Evolutionary conservation across 2,888 invertebrate genomes (phyloP).

Genomic region (Parnassius orleans): DNA sequence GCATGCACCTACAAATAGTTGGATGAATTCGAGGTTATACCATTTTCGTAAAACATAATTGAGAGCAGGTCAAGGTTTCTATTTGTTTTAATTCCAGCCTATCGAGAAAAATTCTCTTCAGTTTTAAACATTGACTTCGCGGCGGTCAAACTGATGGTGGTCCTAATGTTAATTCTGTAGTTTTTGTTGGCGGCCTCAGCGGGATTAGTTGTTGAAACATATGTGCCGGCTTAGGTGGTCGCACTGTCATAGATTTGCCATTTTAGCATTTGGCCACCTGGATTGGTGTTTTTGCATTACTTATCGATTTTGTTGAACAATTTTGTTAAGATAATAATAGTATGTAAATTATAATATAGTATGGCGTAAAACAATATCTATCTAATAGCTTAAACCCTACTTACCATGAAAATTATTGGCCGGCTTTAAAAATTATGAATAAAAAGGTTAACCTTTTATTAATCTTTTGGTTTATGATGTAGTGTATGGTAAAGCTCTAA

Average conservation of each 20-base stretch:
- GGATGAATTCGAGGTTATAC: constrained; percentile 8
- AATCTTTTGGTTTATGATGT: too few relatives aligned
- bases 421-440: too few relatives aligned
- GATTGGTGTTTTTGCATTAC: background rate
- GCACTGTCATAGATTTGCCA: constrained; percentile 1
- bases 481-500: too few relatives aligned
- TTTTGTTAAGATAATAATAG: too few relatives aligned
- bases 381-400: too few relatives aligned
- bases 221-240: constrained; percentile 24
- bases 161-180: constrained; percentile 19
- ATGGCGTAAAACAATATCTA: too few relatives aligned
- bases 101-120: constrained; percentile 24
- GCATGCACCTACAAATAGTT: constrained; percentile 44
- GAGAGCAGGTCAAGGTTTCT: constrained; percentile 1
- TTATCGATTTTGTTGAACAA: background rate
- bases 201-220: constrained; percentile 1
- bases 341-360: too few relatives aligned
- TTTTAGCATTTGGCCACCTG: constrained; percentile 10
- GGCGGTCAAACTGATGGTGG: constrained; percentile 20
- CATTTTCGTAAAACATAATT: constrained; percentile 7
- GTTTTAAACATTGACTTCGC: constrained; percentile 29
- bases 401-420: too few relatives aligned
- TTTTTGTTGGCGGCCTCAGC: constrained; percentile 19
- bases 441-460: too few relatives aligned
- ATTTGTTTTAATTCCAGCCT: constrained; percentile 21